phyloP scores from a whole-genome alignment of 2,888 invertebrate genomes.

The Kryphioiulus occultus region DNA sequence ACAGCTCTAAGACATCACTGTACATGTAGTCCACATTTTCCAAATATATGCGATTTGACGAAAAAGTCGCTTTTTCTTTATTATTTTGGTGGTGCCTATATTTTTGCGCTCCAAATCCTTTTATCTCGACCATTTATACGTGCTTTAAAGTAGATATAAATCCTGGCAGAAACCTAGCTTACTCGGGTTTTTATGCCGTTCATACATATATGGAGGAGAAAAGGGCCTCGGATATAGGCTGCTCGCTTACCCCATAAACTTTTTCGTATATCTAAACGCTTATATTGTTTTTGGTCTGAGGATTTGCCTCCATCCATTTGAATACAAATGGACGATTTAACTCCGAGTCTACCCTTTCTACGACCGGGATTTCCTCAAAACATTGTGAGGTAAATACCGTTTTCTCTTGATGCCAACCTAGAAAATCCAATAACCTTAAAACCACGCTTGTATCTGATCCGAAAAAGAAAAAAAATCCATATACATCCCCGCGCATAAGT shows the following conservation, averaged over 20 bases:
- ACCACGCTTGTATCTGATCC: neutral
- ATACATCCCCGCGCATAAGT: conserved; percentile 3
- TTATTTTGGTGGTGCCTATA: neutral
- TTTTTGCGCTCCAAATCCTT: neutral
- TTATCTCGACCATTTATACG: conserved; percentile 16
- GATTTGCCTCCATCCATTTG: conserved; percentile 42
- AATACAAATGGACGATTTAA: conserved; percentile 45
- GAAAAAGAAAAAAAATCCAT: neutral
- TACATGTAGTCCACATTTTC: neutral
- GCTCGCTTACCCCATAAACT: conserved; percentile 1
- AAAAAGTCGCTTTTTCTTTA: neutral
- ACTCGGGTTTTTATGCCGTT: neutral
- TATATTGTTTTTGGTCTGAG: conserved; percentile 41
- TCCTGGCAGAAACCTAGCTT: neutral
- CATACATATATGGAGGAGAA: conserved; percentile 9
- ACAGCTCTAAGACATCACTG: neutral
- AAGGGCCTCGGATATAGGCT: conserved; percentile 4
- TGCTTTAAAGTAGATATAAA: conserved; percentile 23
- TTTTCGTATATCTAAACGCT: conserved; percentile 7
- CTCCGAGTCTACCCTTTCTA: conserved; percentile 36
- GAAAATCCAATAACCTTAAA: conserved; percentile 43
- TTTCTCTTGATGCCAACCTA: neutral
- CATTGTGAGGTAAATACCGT: neutral
- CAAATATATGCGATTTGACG: neutral
- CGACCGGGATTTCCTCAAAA: conserved; percentile 44